These are phyloP conservation scores for Globodera ellingtonae DNA, from an alignment of 1,140 invertebrate genomes.

Conservation along the genomic window DNA sequence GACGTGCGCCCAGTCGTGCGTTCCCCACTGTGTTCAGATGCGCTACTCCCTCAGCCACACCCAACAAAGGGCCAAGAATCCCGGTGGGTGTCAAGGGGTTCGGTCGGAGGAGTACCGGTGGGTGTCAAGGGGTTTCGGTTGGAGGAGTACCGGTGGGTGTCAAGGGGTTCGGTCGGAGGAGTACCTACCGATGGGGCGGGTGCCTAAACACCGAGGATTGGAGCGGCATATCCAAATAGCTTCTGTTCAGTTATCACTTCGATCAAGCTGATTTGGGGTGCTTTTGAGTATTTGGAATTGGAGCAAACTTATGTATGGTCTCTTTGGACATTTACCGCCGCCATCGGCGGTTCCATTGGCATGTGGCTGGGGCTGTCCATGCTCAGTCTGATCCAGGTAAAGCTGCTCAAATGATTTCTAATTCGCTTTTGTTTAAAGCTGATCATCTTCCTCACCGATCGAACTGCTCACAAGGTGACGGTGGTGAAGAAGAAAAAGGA, in stretches of 20 bases:
- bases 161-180: too few species aligned
- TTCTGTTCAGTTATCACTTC: slow-evolving; percentile 32
- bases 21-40: slow-evolving; percentile 55
- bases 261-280: slow-evolving; percentile 37
- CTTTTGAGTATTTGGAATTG: slow-evolving; percentile 43
- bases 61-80: slow-evolving; percentile 24
- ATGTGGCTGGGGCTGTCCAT: slow-evolving; percentile 48
- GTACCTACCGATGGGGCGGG: too few species aligned
- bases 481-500: slow-evolving; percentile 27
- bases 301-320: slow-evolving; percentile 43
- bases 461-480: slow-evolving; percentile 24
- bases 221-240: background rate
- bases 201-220: background rate
- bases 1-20: slow-evolving; percentile 50
- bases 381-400: slow-evolving; percentile 48
- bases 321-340: slow-evolving; percentile 39
- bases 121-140: too few species aligned
- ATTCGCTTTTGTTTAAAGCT: slow-evolving; percentile 26
- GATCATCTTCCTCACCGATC: slow-evolving; percentile 22
- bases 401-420: slow-evolving; percentile 2
- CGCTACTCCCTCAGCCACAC: slow-evolving; percentile 43
- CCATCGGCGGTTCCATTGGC: slow-evolving; percentile 46
- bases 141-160: background rate
- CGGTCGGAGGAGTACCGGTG: background rate
- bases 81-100: slow-evolving; percentile 2